Evolutionary conservation across 2,888 invertebrate species (phyloP).

Genomic region (Exocentrus adspersus): DNA sequence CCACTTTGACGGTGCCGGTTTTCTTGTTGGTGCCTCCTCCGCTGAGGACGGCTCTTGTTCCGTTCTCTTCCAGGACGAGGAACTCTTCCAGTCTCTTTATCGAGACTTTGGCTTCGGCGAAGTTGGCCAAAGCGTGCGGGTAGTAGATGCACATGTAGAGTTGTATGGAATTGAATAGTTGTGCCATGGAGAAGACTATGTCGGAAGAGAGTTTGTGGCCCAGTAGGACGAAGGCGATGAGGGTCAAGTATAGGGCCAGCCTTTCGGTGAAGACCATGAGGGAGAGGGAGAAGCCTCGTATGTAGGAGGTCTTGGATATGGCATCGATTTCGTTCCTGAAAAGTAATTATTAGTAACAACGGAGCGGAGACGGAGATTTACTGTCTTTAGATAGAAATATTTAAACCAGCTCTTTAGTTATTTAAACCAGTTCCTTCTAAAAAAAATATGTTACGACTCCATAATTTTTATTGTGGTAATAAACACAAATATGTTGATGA

Average conservation of each 20-base stretch:
- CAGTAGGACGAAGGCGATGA: constrained; percentile 78
- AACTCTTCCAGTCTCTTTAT: constrained; percentile 54
- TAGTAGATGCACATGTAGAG: constrained; percentile 53
- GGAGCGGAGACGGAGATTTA: no score
- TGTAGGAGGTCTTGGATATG: constrained; percentile 72
- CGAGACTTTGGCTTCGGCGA: constrained; percentile 53
- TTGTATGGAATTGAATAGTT: constrained; percentile 78
- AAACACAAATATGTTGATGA: neutral
- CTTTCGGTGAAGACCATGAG: constrained; percentile 83
- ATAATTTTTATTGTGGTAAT: neutral
- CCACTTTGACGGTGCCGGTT: constrained; percentile 48
- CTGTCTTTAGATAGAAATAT: no score
- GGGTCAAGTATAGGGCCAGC: constrained; percentile 82
- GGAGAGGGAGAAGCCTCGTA: constrained; percentile 73
- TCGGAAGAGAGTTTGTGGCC: constrained; percentile 69
- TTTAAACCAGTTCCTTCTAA: no score
- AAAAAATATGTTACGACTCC: no score
- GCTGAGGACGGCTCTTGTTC: constrained; percentile 14
- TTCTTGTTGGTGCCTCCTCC: constrained; percentile 43
- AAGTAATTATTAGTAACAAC: no score
- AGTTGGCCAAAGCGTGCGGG: constrained; percentile 49
- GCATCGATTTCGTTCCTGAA: constrained; percentile 63
- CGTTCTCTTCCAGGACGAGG: constrained; percentile 48
- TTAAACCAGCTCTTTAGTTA: no score
- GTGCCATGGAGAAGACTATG: constrained; percentile 79